phyloP scores from a whole-genome alignment of 37 sponge, comb jelly and placozoan species.

The Eunapius fragilis region DNA sequence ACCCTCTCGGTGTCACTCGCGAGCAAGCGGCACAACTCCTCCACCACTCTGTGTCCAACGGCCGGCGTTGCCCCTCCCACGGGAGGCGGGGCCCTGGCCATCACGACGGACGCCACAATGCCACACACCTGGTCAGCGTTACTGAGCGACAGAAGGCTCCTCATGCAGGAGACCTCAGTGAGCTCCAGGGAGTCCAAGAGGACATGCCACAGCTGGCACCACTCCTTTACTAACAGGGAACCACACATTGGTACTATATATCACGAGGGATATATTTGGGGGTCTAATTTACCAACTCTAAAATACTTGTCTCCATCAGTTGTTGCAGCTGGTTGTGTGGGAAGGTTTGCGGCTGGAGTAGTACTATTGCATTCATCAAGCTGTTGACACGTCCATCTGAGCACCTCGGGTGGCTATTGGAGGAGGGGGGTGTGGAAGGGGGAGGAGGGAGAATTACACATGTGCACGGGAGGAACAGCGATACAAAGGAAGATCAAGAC shows the following conservation, averaged over 20 bases:
- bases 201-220: slow-evolving; percentile 48
- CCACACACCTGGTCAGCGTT: slow-evolving; percentile 39
- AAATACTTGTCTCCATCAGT: neutral
- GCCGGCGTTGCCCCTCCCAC: neutral
- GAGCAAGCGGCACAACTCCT: slow-evolving; percentile 32
- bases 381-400: slow-evolving; percentile 20
- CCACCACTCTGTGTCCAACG: slow-evolving; percentile 4
- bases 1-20: slow-evolving; percentile 16
- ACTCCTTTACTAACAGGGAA: slow-evolving; percentile 46
- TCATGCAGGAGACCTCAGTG: neutral
- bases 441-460: too few relatives aligned
- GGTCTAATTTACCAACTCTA: too few relatives aligned
- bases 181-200: slow-evolving; percentile 25
- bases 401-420: slow-evolving; percentile 20
- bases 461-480: neutral
- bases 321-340: neutral
- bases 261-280: too few relatives aligned
- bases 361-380: neutral
- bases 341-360: neutral
- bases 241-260: too few relatives aligned
- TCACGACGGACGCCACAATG: slow-evolving; percentile 16
- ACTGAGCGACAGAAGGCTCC: slow-evolving; percentile 32
- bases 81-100: slow-evolving; percentile 17
- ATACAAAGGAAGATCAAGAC: too few relatives aligned
- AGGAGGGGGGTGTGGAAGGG: too few relatives aligned